Conservation (phyloP, 1,140 invertebrate species). For the Hyposmocoma kahamanoa region DNA sequence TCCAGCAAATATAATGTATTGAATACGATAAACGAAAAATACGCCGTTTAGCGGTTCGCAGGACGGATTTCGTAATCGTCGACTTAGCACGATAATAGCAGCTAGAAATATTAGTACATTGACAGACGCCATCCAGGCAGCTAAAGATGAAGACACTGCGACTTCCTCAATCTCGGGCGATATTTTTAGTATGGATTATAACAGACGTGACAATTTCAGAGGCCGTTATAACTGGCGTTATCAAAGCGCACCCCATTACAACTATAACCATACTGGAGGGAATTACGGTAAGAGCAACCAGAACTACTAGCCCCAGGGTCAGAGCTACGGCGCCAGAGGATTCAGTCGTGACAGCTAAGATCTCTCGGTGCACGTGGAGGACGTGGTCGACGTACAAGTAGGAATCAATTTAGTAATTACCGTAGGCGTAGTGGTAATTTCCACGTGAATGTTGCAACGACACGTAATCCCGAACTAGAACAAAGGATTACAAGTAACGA, state of each 20-base stretch:
- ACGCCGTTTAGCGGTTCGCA: too few species aligned
- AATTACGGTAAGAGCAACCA: not conserved
- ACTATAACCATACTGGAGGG: not conserved
- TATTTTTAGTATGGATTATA: not conserved
- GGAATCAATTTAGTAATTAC: too few species aligned
- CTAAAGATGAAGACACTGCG: constrained; percentile 1
- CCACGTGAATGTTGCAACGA: not conserved
- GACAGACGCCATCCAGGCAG: constrained; percentile 2
- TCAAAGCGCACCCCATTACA: not conserved
- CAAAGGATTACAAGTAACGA: not conserved
- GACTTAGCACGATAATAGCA: constrained; percentile 3
- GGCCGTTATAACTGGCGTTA: not conserved
- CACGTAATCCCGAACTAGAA: not conserved
- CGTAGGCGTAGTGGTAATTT: not conserved
- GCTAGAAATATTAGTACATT: not conserved
- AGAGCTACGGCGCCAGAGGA: not conserved
- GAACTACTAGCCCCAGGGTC: not conserved
- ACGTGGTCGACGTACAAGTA: too few species aligned
- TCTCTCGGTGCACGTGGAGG: not conserved
- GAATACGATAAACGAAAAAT: too few species aligned
- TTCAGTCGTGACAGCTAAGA: not conserved
- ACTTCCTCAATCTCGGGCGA: not conserved
- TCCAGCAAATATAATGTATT: too few species aligned
- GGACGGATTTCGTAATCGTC: not conserved
- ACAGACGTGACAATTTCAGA: not conserved